Percentiles rank a stretch among this genome's conserved stretches.
These are phyloP conservation scores for Hephaestus fuliginosus DNA, from an alignment of 2,797 vertebrate genomes.

Conservation along the genomic window DNA sequence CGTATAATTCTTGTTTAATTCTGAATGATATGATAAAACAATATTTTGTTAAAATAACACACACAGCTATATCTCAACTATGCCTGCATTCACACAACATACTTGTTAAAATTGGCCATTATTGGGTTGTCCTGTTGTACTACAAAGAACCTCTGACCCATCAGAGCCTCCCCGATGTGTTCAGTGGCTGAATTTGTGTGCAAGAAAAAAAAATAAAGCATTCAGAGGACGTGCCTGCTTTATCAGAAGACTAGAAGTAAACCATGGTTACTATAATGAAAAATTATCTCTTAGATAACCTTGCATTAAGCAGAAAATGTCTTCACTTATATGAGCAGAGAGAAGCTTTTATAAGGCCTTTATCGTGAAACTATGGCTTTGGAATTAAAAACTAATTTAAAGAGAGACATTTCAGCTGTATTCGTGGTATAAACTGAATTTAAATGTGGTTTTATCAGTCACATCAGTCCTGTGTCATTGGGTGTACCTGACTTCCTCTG, in stretches of 20 bases:
- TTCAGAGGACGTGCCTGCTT: background rate
- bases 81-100: background rate
- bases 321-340: background rate
- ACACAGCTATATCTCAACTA: background rate
- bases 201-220: background rate
- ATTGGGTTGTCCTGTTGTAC: background rate
- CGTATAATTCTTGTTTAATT: no score
- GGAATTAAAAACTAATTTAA: conserved; percentile 6
- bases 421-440: background rate
- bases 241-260: background rate
- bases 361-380: background rate
- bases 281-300: background rate
- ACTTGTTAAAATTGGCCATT: background rate
- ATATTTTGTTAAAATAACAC: background rate
- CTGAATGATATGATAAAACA: background rate
- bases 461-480: background rate
- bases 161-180: background rate
- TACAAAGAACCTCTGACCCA: background rate
- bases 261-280: background rate
- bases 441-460: background rate
- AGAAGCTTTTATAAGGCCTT: background rate
- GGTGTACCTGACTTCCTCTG: background rate
- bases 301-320: conserved; percentile 1
- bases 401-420: background rate
- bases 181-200: background rate